Percentiles rank a stretch among this genome's conserved stretches.
Conservation (phyloP, 1,140 invertebrate species). For the Lepidurus couesii region DNA sequence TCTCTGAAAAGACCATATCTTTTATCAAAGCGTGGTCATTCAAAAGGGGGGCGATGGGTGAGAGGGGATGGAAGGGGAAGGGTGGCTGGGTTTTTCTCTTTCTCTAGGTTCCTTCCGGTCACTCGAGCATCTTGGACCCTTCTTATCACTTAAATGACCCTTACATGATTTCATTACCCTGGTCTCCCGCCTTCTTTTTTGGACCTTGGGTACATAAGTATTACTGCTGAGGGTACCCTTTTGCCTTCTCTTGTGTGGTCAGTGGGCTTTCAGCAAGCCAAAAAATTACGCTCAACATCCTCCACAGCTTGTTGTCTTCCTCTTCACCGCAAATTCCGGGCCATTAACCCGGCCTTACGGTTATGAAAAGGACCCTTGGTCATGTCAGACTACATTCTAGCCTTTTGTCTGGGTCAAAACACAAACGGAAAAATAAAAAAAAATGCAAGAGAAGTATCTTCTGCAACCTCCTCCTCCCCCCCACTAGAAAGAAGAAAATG, state of each 20-base stretch:
- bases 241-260: not conserved
- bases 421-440: not conserved
- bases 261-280: not conserved
- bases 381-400: not conserved
- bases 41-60: no score
- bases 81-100: not conserved
- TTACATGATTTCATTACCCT: constrained; percentile 16
- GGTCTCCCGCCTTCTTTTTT: constrained; percentile 21
- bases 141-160: constrained; percentile 17
- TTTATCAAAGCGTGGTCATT: no score
- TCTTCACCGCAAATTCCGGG: not conserved
- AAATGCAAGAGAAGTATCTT: no score
- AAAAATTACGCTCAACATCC: not conserved
- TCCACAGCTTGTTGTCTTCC: constrained; percentile 10
- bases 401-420: not conserved
- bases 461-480: no score
- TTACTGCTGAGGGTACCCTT: not conserved
- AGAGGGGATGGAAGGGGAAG: not conserved
- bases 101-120: not conserved
- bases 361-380: constrained; percentile 15
- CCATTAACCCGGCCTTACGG: constrained; percentile 14
- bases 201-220: not conserved
- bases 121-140: constrained; percentile 12
- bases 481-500: no score
- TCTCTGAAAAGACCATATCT: no score